Evolutionary conservation across 2,888 invertebrate genomes (phyloP), one percentile per base, ranked within the genome.

Genomic region (Brachyptera putata): DNA sequence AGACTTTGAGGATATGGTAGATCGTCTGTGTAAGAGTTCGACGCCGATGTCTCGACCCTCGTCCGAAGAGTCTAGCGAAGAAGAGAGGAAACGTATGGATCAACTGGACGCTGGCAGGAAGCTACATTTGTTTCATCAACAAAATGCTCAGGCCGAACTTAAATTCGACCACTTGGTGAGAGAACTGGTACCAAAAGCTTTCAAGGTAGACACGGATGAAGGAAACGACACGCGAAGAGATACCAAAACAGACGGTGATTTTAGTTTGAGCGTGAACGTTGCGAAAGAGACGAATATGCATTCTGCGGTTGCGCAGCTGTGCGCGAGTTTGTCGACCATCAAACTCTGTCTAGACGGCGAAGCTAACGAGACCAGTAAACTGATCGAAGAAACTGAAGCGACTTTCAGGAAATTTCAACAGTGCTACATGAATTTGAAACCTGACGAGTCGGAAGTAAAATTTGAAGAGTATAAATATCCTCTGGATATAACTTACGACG

Each of bases 381-480:
- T 41, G 1, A 41, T 41, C 11, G 3, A 16, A 21, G 41, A 41
- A n/a, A 41, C 16, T 2, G 41, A 41, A 11, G 41, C 41, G 18
- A 41, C 18, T n/a, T 41, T 41, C n/a, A 7, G 16, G 14, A 41
- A 41, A 21, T 41, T 41, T 21, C 41, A 41, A 41, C 7, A 41
- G 5, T 18, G 41, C n/a, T 41, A 41, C 21, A 21, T 41, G 16
- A 41, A 16, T 7, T 16, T n/a, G 41, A 41, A 41, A n/a, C 7
- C 41, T 9, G 41, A 16, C 5, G 18, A 18, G 16, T 21, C 18
- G 41, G 41, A 41, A 14, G 41, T 18, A 3, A 16, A 4, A 2
- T n/a, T n/a, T n/a, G n/a, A n/a, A n/a, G n/a, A n/a, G n/a, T 41
- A 18, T 41, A 41, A 41, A 16, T 41, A 41, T 41, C 41, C 41